Base-by-base conservation (phyloP, 2,888 invertebrate genomes). In the Ceratothoa steindachneri region DNA sequence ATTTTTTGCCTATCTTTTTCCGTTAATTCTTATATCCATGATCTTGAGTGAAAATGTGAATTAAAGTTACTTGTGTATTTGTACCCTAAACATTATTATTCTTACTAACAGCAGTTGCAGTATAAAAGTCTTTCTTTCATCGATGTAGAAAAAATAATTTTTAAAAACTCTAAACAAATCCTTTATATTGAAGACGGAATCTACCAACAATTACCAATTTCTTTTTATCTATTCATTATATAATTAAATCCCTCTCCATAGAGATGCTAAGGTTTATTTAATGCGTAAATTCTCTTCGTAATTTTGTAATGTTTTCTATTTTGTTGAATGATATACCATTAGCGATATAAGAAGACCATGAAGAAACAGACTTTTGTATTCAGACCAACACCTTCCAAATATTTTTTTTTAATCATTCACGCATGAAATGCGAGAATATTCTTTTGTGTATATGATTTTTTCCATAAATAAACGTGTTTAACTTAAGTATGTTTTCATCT, bases 401-500 rank as follows among this genome's bases (percentile, higher is more conserved):
- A 41, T 15, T 9, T 41, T 41, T 41, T 41, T 41, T 5, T 15
- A 41, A 41, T 41, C 41, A 41, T 41, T 41, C 41, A 41, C 5
- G 41, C 41, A 41, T 41, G 41, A 41, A 41, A 41, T 41, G 41
- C 41, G 41, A n/a, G 53, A 60, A 60, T 27, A 70, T 30, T 55
- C 9, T 77, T 74, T 77, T 74, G 73, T 77, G 77, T 75, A 68
- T 77, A 77, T 77, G 55, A 72, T 74, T 77, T 77, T 77, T 77
- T 77, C 73, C 77, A 77, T 69, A 74, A 77, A 77, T 77, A 77
- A 77, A 77, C 77, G 77, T 77, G 77, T 74, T 77, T 55, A 70
- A 70, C 53, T 55, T 70, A 70, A 9, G n/a, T n/a, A n/a, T n/a
- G n/a, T n/a, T n/a, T n/a, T n/a, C n/a, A n/a, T n/a, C n/a, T n/a